A percentile compares a stretch with the other conserved stretches of the same genome.
These are phyloP conservation scores for Actinopyga echinites DNA, from an alignment of 53 echinoderm and acorn worm species.

Conservation along the genomic window DNA sequence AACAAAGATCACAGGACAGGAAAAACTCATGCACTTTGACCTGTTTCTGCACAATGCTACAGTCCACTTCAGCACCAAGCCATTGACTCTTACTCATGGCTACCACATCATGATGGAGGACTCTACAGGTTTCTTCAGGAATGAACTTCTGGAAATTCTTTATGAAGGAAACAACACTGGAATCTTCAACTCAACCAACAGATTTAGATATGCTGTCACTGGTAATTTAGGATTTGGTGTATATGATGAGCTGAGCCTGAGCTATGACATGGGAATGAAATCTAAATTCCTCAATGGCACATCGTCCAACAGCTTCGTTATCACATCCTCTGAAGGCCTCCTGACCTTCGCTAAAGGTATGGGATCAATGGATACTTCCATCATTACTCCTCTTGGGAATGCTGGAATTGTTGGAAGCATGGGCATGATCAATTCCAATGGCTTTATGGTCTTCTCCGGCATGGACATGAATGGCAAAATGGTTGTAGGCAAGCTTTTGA, in stretches of 20 bases:
- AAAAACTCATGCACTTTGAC: conserved; percentile 29
- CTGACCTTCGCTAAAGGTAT: background rate
- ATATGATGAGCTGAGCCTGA: background rate
- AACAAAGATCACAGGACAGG: conserved; percentile 36
- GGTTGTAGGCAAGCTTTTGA: conserved; percentile 12
- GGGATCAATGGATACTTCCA: background rate
- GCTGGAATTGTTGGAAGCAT: background rate
- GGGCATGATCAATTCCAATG: background rate
- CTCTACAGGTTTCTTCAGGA: conserved; percentile 4
- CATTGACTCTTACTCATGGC: background rate
- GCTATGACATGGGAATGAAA: background rate
- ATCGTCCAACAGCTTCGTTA: background rate
- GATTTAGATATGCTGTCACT: background rate
- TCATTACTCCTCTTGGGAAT: background rate
- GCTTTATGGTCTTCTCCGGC: conserved; percentile 7
- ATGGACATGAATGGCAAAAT: background rate
- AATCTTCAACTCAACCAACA: conserved; percentile 15
- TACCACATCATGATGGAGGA: conserved; percentile 7
- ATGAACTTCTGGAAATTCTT: background rate
- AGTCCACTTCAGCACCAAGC: background rate
- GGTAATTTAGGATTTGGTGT: conserved; percentile 11
- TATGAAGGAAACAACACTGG: conserved; percentile 4
- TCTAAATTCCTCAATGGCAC: conserved; percentile 9
- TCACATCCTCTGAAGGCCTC: background rate
- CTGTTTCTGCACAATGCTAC: background rate